phyloP scores from a whole-genome alignment of 2,113 vertebrate genomes.

The Haplochromis vanheusdeni region DNA sequence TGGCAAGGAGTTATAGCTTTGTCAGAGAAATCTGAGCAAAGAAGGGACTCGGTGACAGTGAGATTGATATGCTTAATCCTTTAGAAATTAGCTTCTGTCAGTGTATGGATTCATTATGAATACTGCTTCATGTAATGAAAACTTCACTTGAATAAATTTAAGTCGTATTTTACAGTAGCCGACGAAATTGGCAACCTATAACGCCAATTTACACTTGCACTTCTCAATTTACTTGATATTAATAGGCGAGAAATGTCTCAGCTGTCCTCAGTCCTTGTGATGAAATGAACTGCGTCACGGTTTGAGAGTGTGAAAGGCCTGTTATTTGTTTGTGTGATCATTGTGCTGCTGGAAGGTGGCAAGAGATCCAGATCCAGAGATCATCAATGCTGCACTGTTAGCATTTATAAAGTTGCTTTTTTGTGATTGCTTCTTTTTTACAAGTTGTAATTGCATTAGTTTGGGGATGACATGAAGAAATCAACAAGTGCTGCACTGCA shows the following conservation, averaged over 20 bases:
- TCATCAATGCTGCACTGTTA: background rate
- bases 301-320: background rate
- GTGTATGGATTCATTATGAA: background rate
- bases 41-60: background rate
- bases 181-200: background rate
- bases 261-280: background rate
- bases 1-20: background rate
- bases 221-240: background rate
- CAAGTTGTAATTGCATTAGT: rapidly evolving
- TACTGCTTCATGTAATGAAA: background rate
- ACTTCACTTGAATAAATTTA: background rate
- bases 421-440: background rate
- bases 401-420: background rate
- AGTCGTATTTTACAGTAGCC: background rate
- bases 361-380: background rate
- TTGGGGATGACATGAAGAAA: background rate
- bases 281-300: background rate
- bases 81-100: background rate
- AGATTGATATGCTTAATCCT: background rate
- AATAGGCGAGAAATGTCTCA: background rate
- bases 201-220: background rate
- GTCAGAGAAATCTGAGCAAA: background rate
- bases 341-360: background rate
- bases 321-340: background rate
- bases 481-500: rapidly evolving